Conservation (phyloP, 2,888 invertebrate genomes). For the Magallana nippona region DNA sequence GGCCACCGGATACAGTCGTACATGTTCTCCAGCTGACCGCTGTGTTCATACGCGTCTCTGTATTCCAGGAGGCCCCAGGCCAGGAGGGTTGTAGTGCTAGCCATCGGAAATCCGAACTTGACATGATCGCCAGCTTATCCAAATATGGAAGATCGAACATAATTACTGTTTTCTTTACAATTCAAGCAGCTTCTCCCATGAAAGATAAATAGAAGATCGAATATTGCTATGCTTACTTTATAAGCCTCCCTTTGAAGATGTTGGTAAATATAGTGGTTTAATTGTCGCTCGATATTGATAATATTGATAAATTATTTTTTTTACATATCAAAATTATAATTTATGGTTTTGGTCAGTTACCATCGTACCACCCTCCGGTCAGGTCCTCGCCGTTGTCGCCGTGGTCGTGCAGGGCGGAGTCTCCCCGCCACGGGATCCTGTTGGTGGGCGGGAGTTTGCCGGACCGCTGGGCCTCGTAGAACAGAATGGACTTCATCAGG, state of each 20-base stretch:
- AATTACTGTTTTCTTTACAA: too few relatives aligned
- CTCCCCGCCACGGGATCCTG: conserved; percentile 74
- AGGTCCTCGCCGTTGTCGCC: conserved; percentile 73
- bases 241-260: too few relatives aligned
- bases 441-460: conserved; percentile 75
- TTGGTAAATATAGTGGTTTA: too few relatives aligned
- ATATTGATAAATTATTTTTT: too few relatives aligned
- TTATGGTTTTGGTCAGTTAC: conserved; percentile 55
- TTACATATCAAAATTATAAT: too few relatives aligned
- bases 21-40: conserved; percentile 66
- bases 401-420: conserved; percentile 74
- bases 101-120: conserved; percentile 75
- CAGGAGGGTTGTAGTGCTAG: conserved; percentile 65
- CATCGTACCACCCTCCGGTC: conserved; percentile 78
- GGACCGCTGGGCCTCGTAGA: conserved; percentile 77
- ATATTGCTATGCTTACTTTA: too few relatives aligned
- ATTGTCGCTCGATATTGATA: too few relatives aligned
- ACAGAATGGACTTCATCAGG: conserved; percentile 72
- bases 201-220: too few relatives aligned
- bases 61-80: conserved; percentile 71
- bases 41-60: conserved; percentile 64
- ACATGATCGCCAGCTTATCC: conserved; percentile 70
- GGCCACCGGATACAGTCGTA: conserved; percentile 82
- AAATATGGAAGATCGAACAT: background rate
- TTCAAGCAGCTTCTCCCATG: too few relatives aligned